These are phyloP conservation scores for Zygogramma bicolorata DNA, from an alignment of 2,888 invertebrate genomes.

Conservation along the genomic window DNA sequence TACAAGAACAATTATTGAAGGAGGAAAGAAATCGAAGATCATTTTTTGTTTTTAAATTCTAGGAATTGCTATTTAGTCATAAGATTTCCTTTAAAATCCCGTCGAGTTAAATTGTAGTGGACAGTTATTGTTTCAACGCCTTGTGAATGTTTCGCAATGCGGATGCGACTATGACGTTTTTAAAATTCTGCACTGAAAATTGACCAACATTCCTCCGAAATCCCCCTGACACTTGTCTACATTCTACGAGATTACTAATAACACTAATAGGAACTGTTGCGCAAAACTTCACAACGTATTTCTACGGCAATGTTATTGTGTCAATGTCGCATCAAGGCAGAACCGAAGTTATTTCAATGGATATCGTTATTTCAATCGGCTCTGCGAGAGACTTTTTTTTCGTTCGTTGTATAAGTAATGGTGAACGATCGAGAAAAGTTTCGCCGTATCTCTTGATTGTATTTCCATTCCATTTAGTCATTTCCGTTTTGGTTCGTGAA, in stretches of 20 bases:
- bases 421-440: not conserved
- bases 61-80: no score
- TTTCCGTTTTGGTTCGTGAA: not conserved
- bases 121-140: no score
- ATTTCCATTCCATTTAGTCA: not conserved
- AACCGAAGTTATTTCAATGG: conserved; percentile 40
- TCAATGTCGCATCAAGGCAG: conserved; percentile 53
- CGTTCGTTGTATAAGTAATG: not conserved
- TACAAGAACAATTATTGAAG: no score
- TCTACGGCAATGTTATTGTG: conserved; percentile 54
- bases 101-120: no score
- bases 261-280: conserved; percentile 16
- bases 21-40: no score
- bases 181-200: no score
- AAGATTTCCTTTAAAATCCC: no score
- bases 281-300: conserved; percentile 36
- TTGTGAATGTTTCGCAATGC: no score
- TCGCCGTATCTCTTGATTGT: not conserved
- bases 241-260: not conserved
- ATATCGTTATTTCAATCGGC: conserved; percentile 16
- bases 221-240: not conserved
- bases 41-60: no score
- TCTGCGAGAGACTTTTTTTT: not conserved
- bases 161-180: no score
- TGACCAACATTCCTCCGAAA: not conserved